Conservation (phyloP, 2,888 invertebrate species). For the Theodoxus fluviatilis region DNA sequence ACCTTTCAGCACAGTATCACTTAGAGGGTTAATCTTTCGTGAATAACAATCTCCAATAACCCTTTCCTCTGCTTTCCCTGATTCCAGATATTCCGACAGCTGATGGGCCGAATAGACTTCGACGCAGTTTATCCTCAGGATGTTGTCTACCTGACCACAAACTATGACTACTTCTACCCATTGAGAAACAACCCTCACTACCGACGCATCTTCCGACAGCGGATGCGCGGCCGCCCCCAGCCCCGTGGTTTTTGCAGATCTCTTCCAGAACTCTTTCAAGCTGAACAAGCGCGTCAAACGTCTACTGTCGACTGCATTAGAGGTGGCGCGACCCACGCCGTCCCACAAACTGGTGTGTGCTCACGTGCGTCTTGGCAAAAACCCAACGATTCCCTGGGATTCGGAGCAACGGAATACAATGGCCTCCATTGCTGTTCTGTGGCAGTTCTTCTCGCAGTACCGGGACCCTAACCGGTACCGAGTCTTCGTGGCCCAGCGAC, state of each 20-base stretch:
- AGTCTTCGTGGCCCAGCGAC: slow-evolving; percentile 39
- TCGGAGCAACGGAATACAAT: slow-evolving; percentile 34
- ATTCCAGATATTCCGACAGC: too few relatives aligned
- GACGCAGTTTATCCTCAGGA: slow-evolving; percentile 34
- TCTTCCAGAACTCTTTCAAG: slow-evolving; percentile 36
- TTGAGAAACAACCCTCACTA: slow-evolving; percentile 35
- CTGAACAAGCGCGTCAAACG: slow-evolving; percentile 33
- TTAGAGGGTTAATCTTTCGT: too few relatives aligned
- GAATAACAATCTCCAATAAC: too few relatives aligned
- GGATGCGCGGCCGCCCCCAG: slow-evolving; percentile 32
- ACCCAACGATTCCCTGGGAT: slow-evolving; percentile 39
- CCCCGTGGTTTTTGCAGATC: slow-evolving; percentile 33
- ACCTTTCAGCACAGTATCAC: too few relatives aligned
- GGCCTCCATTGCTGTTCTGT: slow-evolving; percentile 33
- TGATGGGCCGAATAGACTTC: slow-evolving; percentile 34
- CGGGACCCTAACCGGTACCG: slow-evolving; percentile 32
- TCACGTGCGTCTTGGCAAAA: slow-evolving; percentile 37
- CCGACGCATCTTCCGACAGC: slow-evolving; percentile 29
- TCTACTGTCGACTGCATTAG: slow-evolving; percentile 27
- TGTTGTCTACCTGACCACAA: slow-evolving; percentile 37
- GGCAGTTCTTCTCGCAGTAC: slow-evolving; percentile 36
- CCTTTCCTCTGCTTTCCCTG: too few relatives aligned
- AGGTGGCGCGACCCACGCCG: slow-evolving; percentile 25
- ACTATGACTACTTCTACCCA: slow-evolving; percentile 38
- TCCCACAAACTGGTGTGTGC: slow-evolving; percentile 36